Evolutionary conservation across 2,113 vertebrate species (phyloP).

Genomic region (Spilogale gracilis): DNA sequence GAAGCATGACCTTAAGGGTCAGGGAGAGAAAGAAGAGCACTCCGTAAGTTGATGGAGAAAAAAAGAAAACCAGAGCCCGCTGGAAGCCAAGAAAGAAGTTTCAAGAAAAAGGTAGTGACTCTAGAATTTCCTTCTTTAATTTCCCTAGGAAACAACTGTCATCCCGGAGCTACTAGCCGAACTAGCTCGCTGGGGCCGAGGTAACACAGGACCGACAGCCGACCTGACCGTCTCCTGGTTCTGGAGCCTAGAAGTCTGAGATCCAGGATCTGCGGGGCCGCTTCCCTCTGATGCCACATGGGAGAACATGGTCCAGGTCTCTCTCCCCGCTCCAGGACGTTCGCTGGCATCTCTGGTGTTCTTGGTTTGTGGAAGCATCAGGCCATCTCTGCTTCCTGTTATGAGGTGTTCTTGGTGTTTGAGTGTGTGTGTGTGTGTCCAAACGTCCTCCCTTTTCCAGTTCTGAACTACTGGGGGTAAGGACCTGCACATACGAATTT

Average conservation of each 20-base stretch:
- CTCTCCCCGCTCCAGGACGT: neutral
- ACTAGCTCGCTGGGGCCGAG: neutral
- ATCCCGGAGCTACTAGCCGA: too few species aligned
- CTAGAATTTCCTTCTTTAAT: neutral
- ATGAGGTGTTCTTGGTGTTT: accelerated
- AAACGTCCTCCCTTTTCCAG: neutral
- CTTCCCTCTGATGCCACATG: too few species aligned
- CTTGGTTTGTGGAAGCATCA: neutral
- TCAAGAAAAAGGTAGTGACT: neutral
- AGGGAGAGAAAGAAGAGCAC: neutral
- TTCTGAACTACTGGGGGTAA: neutral
- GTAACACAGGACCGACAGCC: too few species aligned
- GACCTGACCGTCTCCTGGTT: neutral
- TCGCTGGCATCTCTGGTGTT: neutral
- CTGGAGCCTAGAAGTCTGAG: neutral
- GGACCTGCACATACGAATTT: neutral
- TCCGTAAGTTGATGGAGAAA: neutral
- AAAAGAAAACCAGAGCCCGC: neutral
- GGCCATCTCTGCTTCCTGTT: neutral
- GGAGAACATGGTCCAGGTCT: too few species aligned
- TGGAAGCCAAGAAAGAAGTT: neutral
- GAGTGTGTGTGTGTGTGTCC: neutral
- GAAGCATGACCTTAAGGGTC: neutral
- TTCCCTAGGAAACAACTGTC: neutral
- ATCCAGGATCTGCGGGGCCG: neutral